Percentiles rank a stretch among this genome's conserved stretches.
Conservation (phyloP, 2,888 invertebrate genomes). For the Nephrotoma appendiculata region DNA sequence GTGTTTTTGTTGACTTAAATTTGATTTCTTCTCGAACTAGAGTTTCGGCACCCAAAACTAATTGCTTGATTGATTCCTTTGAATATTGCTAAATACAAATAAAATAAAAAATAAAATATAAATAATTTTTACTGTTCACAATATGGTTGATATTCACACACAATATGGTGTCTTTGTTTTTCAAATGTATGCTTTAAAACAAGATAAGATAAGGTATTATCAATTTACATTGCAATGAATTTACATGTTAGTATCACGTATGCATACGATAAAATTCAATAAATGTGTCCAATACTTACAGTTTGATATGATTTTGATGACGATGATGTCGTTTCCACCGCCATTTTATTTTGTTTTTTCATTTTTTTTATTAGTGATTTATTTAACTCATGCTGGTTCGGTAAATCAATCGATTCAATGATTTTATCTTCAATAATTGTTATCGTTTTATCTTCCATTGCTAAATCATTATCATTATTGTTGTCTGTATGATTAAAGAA, state of each 20-base stretch:
- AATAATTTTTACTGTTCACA: background rate
- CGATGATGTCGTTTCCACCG: background rate
- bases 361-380: background rate
- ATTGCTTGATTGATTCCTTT: constrained; percentile 52
- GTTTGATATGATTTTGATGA: background rate
- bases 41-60: constrained; percentile 69
- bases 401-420: constrained; percentile 1
- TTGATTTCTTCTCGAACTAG: constrained; percentile 43
- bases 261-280: background rate
- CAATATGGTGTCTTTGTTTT: background rate
- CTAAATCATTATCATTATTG: background rate
- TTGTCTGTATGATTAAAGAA: constrained; percentile 3
- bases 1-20: constrained; percentile 1
- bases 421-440: background rate
- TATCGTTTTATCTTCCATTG: background rate
- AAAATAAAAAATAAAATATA: background rate
- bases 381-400: background rate
- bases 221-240: background rate
- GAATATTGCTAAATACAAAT: constrained; percentile 8
- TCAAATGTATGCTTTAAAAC: background rate
- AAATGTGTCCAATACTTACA: background rate
- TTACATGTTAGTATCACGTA: background rate
- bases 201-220: constrained; percentile 1
- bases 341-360: background rate
- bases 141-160: background rate